Evolutionary conservation across 2,888 invertebrate genomes (phyloP), one percentile per base, ranked within the genome.

Genomic region (Archips crataeganus): DNA sequence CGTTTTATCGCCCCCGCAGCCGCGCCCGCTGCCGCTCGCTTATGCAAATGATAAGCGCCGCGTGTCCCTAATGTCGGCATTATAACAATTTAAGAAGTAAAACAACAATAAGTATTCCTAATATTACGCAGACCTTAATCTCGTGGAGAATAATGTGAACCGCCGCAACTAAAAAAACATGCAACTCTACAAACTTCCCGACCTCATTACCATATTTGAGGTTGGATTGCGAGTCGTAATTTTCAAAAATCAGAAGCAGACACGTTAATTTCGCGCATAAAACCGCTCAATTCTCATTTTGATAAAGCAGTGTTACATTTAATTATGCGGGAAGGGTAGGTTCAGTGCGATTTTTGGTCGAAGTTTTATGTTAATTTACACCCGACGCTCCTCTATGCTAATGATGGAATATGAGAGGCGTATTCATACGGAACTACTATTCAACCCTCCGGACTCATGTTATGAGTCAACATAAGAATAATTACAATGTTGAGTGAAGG

Each of bases 11-110:
- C 78, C 82, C 79, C 78, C 79, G 84, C 91, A 91, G 91, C 88
- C 88, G 87, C 84, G 79, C 79, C 79, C 79, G 79, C 77, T 77
- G 77, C 81, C 76, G 82, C 81, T 83, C 87, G 87, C 86, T 90
- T 90, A 94, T 94, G 93, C 91, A 93, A 94, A 94, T 90, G 87
- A 85, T 80, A 81, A 83, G 83, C 89, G 80, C 94, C 94, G 89
- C 89, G 88, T 94, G 94, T 81, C 83, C 77, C 80, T 89, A 93
- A 94, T 91, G 92, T 86, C 77, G 82, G 83, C 87, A 90, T 93
- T 92, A 89, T 90, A 90, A 90, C 93, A 93, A 91, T 94, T 93
- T 92, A 94, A 94, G 93, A 93, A 91, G 89, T 92, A 89, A 89
- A 91, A 92, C 90, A 92, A 91, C 90, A 92, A 89, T 91, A 89